Evolutionary conservation across 2,888 invertebrate genomes (phyloP), one percentile per base, ranked within the genome.

Genomic region (Ernsta delagoae): DNA sequence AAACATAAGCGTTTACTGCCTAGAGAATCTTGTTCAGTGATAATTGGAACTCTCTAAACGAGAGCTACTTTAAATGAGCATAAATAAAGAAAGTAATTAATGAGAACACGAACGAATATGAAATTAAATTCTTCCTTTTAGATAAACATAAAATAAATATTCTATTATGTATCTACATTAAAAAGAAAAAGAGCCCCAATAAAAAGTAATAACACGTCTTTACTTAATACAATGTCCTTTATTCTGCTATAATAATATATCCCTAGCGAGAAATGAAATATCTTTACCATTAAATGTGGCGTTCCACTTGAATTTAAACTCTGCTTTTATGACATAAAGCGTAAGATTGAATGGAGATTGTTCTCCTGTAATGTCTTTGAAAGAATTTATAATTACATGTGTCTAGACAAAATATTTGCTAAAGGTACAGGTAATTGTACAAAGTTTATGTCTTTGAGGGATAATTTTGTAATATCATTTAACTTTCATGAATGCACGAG

Each of bases 351-450:
- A 57, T 12, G 5, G 5, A 53, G 3, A 12, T 31, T n/a, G 45
- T 57, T 62, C 31, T 50, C 31, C n/a, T 50, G 48, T 24, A 53
- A 69, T 63, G 50, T 63, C 62, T 68, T 68, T 5, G 48, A 63
- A 63, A 73, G 59, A 63, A 65, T 70, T 73, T 74, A 71, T 74
- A 75, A 75, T 75, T 74, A 72, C 68, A 67, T 36, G 67, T 67
- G 72, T 74, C 74, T 74, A 72, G 75, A 74, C 74, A 72, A 71
- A 70, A 75, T 66, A 68, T 72, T 64, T 70, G 68, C 69, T 74
- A 54, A 31, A 59, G 69, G 73, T 66, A 66, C 68, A 64, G 64
- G 70, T 70, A 70, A 70, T 71, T 66, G 60, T 62, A 59, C 60
- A 68, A 9, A 57, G 60, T 59, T 59, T 43, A 59, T 41, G 41